Conservation (phyloP, 2,797 vertebrate species). For the Anniella stebbinsi region DNA sequence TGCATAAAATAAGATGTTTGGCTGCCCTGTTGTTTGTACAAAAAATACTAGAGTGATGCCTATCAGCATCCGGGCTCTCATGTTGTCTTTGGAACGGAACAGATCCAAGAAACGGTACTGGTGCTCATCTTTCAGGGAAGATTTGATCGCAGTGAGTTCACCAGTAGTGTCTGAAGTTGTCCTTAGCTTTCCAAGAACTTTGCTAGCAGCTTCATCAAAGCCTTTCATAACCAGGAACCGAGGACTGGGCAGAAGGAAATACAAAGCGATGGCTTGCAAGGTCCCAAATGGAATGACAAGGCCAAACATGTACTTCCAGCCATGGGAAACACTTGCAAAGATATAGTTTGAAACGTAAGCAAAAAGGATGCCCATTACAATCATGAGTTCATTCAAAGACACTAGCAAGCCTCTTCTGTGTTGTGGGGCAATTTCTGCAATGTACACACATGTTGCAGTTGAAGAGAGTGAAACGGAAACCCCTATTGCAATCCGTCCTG, state of each 20-base stretch:
- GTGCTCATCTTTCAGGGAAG: constrained; percentile 89
- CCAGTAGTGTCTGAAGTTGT: constrained; percentile 77
- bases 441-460: constrained; percentile 92
- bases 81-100: constrained; percentile 90
- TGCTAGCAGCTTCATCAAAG: constrained; percentile 83
- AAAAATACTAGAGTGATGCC: constrained; percentile 91
- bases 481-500: constrained; percentile 88
- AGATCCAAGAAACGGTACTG: constrained; percentile 89
- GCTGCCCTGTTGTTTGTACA: constrained; percentile 93
- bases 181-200: constrained; percentile 86
- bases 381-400: constrained; percentile 93
- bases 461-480: constrained; percentile 92
- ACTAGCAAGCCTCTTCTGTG: constrained; percentile 92
- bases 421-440: constrained; percentile 92
- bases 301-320: constrained; percentile 93
- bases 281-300: constrained; percentile 88
- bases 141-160: constrained; percentile 89
- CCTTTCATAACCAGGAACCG: constrained; percentile 91
- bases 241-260: constrained; percentile 92
- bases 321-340: constrained; percentile 83
- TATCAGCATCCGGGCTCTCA: constrained; percentile 89
- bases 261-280: constrained; percentile 86
- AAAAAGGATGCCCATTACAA: constrained; percentile 91
- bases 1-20: constrained; percentile 94
- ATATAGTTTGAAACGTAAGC: constrained; percentile 92